Conservation (phyloP, 2,888 invertebrate species). For the Resseliella maxima region DNA sequence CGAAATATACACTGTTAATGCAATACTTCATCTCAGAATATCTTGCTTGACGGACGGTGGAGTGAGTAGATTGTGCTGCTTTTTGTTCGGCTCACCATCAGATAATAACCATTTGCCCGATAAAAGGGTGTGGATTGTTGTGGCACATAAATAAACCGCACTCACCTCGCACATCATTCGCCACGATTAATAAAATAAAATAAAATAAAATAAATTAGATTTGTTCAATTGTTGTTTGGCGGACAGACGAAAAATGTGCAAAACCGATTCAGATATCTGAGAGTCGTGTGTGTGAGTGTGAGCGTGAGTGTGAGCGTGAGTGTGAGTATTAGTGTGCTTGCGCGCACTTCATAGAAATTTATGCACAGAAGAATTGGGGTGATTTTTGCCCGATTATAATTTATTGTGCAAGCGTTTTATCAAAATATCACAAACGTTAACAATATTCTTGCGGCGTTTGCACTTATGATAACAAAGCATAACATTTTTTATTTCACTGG, state of each 20-base stretch:
- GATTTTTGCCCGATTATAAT: neutral
- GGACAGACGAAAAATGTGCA: neutral
- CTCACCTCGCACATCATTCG: neutral
- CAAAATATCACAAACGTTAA: neutral
- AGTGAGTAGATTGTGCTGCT: neutral
- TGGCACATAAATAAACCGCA: neutral
- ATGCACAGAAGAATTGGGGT: neutral
- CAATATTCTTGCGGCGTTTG: constrained; percentile 27
- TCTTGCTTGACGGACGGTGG: neutral
- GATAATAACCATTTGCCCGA: constrained; percentile 38
- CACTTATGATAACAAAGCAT: neutral
- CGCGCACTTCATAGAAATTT: neutral
- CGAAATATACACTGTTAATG: constrained; percentile 4
- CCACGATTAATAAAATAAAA: constrained; percentile 54
- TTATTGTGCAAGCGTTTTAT: constrained; percentile 4
- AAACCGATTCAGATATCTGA: neutral
- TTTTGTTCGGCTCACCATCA: neutral
- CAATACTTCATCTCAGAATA: neutral
- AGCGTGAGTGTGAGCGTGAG: too few relatives aligned
- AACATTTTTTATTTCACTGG: neutral
- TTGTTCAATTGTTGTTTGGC: constrained; percentile 10
- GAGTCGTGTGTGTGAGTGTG: neutral
- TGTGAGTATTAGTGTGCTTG: too few relatives aligned
- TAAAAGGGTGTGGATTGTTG: constrained; percentile 51
- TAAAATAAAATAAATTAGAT: constrained; percentile 25